These are phyloP conservation scores for Corapipo altera DNA, from an alignment of 2,113 vertebrate species.

Conservation along the genomic window DNA sequence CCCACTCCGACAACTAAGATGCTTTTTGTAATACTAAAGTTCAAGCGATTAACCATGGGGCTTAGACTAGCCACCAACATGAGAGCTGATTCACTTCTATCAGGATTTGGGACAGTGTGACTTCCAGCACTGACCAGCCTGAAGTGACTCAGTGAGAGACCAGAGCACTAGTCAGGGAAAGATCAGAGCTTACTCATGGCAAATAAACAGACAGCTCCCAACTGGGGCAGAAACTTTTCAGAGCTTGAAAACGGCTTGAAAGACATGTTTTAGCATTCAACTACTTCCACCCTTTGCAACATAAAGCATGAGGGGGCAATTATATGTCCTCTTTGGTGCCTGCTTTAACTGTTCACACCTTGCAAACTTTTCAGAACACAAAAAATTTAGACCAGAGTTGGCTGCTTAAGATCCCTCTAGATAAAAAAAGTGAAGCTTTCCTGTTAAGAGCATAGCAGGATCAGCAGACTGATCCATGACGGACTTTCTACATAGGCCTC, in stretches of 20 bases:
- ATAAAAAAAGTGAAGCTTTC: background rate
- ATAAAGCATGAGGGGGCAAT: background rate
- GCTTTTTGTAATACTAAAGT: slow-evolving; percentile 29
- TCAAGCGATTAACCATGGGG: slow-evolving; percentile 19
- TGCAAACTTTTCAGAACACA: background rate
- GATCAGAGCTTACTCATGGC: background rate
- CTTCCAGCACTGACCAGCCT: slow-evolving; percentile 36
- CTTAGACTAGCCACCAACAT: background rate
- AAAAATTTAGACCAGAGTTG: background rate
- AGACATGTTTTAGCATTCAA: background rate
- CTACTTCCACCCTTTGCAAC: background rate
- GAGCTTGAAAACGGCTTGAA: background rate
- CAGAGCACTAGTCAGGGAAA: background rate
- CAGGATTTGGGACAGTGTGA: background rate
- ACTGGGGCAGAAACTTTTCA: background rate
- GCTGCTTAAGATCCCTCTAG: background rate
- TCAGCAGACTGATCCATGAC: background rate
- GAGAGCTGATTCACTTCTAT: background rate
- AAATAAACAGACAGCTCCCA: background rate
- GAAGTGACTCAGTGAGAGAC: slow-evolving; percentile 1
- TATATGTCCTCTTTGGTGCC: background rate
- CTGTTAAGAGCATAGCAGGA: background rate
- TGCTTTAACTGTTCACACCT: background rate
- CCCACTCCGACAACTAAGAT: background rate
- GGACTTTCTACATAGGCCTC: background rate